Percentiles rank a stretch among this genome's conserved stretches.
Conservation (phyloP, 2,113 vertebrate genomes). For the Mustela lutreola region DNA sequence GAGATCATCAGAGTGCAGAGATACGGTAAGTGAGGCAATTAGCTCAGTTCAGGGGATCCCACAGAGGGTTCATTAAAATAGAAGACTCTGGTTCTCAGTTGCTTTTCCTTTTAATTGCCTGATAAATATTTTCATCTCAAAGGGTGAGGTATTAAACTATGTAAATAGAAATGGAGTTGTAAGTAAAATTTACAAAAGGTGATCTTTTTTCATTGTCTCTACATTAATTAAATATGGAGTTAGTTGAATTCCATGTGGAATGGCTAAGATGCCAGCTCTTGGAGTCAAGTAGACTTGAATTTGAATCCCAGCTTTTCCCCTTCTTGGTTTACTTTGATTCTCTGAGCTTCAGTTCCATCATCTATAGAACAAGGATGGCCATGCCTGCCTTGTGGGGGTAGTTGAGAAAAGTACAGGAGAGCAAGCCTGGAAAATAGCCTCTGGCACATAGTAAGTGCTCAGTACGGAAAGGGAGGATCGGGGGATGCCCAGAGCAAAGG, state of each 20-base stretch:
- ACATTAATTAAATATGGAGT: background rate
- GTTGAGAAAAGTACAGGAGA: background rate
- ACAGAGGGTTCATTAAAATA: background rate
- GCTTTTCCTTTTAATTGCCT: constrained; percentile 14
- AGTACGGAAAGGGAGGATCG: too few species aligned
- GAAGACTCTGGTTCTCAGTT: background rate
- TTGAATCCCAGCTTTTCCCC: background rate
- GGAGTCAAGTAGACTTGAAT: background rate
- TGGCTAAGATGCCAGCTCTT: background rate
- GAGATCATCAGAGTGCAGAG: background rate
- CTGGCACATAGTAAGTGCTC: background rate
- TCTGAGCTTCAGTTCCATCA: background rate
- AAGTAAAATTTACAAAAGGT: background rate
- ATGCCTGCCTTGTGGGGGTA: too few species aligned
- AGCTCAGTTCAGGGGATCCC: background rate
- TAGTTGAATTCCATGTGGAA: too few species aligned
- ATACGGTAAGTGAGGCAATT: background rate
- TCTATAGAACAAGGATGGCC: background rate
- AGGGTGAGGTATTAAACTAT: background rate
- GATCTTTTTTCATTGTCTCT: background rate
- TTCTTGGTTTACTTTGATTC: background rate
- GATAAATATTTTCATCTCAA: constrained; percentile 37
- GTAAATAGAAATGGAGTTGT: background rate
- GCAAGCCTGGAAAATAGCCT: background rate
- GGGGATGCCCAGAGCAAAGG: background rate